Evolutionary conservation across 2,888 invertebrate species (phyloP).

Genomic region (Pyrrhosoma nymphula): DNA sequence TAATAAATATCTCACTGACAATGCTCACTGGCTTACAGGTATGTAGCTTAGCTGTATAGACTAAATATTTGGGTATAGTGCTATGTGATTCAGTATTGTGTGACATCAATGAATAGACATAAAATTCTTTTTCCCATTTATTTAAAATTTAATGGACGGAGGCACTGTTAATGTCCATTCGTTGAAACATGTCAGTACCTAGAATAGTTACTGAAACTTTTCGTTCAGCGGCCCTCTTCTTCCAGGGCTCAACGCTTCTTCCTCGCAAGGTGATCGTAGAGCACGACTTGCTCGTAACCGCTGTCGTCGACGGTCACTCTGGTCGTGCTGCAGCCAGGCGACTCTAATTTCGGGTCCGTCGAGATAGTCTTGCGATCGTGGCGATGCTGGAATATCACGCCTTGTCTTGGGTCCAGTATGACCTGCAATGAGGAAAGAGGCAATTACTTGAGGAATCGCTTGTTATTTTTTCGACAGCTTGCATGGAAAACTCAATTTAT

Average conservation of each 20-base stretch:
- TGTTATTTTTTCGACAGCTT: not conserved
- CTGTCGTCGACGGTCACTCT: constrained; percentile 83
- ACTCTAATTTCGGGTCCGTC: constrained; percentile 82
- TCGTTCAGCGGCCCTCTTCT: not conserved
- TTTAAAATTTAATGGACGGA: no score
- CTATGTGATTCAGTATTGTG: no score
- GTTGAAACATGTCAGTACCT: no score
- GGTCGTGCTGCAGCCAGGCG: constrained; percentile 85
- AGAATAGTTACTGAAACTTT: no score
- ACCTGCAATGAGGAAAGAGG: constrained; percentile 76
- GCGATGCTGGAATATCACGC: constrained; percentile 88
- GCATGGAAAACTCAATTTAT: not conserved
- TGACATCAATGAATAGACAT: no score
- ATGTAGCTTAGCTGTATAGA: no score
- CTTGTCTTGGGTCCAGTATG: constrained; percentile 85
- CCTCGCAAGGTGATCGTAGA: constrained; percentile 89
- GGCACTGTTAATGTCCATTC: no score
- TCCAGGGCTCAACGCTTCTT: constrained; percentile 78
- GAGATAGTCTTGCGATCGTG: constrained; percentile 88
- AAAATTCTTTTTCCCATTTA: no score
- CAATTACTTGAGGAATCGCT: not conserved
- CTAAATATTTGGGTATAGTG: no score
- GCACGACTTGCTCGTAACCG: constrained; percentile 86
- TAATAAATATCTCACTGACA: no score
- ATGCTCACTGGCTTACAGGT: no score